Conservation (phyloP, 2,113 vertebrate species). For the Crotophaga sulcirostris region DNA sequence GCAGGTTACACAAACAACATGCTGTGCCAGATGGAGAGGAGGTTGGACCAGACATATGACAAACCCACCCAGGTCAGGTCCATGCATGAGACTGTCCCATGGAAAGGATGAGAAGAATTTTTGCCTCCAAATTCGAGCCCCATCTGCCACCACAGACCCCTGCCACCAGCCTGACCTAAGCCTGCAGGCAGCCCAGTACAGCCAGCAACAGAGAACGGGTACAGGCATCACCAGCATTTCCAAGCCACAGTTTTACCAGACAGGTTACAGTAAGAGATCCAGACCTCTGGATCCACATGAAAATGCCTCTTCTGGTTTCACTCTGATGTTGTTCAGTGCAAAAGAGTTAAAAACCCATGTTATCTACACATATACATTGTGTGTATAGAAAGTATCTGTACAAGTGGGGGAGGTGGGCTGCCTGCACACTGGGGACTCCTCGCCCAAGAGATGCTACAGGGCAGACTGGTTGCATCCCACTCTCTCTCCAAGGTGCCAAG, state of each 20-base stretch:
- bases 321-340: constrained; percentile 48
- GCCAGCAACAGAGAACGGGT: neutral
- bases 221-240: neutral
- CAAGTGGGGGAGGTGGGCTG: constrained; percentile 28
- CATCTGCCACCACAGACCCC: neutral
- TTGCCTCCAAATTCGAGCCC: neutral
- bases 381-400: constrained; percentile 58
- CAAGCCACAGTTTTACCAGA: neutral
- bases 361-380: constrained; percentile 67
- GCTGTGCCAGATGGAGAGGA: neutral
- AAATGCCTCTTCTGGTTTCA: neutral
- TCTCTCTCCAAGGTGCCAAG: neutral
- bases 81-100: rapidly evolving
- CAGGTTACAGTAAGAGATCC: neutral
- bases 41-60: neutral
- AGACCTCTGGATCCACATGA: neutral
- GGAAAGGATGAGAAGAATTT: neutral
- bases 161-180: neutral
- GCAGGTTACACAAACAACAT: neutral
- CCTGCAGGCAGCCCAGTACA: neutral
- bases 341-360: constrained; percentile 61
- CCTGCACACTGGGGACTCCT: neutral
- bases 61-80: neutral
- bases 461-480: neutral
- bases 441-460: neutral